Base-by-base conservation (phyloP, 2,113 vertebrate genomes). In the Bos taurus region DNA sequence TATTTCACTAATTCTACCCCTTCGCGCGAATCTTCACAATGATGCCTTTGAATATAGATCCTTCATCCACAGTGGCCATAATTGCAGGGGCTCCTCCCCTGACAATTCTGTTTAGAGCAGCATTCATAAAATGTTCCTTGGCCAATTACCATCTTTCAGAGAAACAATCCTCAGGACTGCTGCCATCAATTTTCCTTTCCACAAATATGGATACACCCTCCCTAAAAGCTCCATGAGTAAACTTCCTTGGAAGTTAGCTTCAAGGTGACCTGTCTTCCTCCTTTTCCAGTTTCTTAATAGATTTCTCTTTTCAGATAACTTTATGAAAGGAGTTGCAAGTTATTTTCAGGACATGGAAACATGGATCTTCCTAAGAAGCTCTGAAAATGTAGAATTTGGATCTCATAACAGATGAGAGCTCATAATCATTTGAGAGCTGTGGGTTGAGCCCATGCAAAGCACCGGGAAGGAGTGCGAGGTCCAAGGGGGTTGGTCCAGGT, bases 1-100 rank as follows among this genome's bases (percentile, higher is more conserved):
- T 98, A 95, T 97, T 98, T 91, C n/a, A 52, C 93, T 97, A 95
- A 97, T 93, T 90, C 86, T 94, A 94, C 74, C 82, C 78, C 64
- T 91, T 92, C 26, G 26, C 91, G 78, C 81, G 25, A 83, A 89
- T 91, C 89, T 95, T 95, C 82, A 94, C 2, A 19, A 84, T 21
- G 59, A 46, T 6, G 26, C 71, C 56, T 96, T 83, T 97, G 96
- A 93, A 80, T 90, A 64, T 56, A 91, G 62, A 43, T 83, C 30
- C 19, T 94, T 97, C 95, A 50, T 92, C 62, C 54, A 50, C 25
- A 64, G 90, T 64, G 56, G 62, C 88, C 59, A 12, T 91, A 96
- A 97, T 95, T 91, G 62, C 46, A 78, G 85, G 60, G 54, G 52
- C 52, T 83, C 36, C 56, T 95, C 25, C n/a, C 15, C 15, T 36